phyloP scores from a whole-genome alignment of 1,140 invertebrate genomes.

The Campoletis sonorensis region DNA sequence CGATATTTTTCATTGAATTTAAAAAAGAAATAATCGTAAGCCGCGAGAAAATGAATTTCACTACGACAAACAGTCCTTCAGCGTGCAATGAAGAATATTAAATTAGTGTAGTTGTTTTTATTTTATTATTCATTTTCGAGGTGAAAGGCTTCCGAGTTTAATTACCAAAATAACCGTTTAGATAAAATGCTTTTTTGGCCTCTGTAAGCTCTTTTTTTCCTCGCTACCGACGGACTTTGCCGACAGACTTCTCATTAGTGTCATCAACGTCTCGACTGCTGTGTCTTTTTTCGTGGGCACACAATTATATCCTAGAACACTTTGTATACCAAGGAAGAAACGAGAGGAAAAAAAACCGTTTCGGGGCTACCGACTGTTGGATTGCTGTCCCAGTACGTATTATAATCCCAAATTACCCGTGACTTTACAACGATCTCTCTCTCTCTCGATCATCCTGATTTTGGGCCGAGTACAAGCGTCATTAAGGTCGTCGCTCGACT shows the following conservation, averaged over 20 bases:
- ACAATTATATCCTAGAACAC: slow-evolving; percentile 31
- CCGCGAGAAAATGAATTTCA: not conserved
- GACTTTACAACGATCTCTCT: slow-evolving; percentile 54
- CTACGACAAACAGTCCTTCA: not conserved
- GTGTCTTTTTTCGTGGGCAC: slow-evolving; percentile 1
- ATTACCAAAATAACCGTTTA: slow-evolving; percentile 45
- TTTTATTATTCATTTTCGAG: not conserved
- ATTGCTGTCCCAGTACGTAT: slow-evolving; percentile 40
- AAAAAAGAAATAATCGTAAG: slow-evolving; percentile 28
- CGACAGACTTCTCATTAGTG: slow-evolving; percentile 48
- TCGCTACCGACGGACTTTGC: not conserved
- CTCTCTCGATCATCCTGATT: slow-evolving; percentile 43
- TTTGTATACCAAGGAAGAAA: not conserved
- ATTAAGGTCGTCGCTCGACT: slow-evolving; percentile 69
- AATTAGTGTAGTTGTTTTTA: not conserved
- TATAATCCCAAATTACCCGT: slow-evolving; percentile 62
- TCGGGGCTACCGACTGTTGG: not conserved
- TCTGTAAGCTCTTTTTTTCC: slow-evolving; percentile 4
- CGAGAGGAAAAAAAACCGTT: not conserved
- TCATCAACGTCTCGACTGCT: slow-evolving; percentile 39
- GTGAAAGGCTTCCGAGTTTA: slow-evolving; percentile 38
- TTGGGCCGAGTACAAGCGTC: slow-evolving; percentile 61
- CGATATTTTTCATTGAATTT: not conserved
- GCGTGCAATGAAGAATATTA: not conserved
- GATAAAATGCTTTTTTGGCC: slow-evolving; percentile 16